These are phyloP conservation scores for Dromaius novaehollandiae DNA, from an alignment of 2,113 vertebrate species.

Conservation along the genomic window DNA sequence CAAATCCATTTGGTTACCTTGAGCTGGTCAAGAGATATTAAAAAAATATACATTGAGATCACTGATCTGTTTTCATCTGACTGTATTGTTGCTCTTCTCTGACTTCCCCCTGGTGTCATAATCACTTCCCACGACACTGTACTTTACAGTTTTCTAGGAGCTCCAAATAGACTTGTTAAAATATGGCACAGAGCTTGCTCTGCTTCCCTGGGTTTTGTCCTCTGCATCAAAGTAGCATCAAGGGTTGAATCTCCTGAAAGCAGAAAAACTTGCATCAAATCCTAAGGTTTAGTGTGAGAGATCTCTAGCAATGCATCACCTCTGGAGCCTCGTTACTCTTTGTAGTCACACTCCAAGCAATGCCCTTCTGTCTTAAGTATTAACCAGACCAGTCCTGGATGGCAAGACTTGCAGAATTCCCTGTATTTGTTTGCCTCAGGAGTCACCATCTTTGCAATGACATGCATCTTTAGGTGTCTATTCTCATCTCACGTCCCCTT, in stretches of 20 bases:
- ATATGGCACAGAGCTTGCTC: not conserved
- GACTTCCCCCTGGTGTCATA: slow-evolving; percentile 30
- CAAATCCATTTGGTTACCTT: not conserved
- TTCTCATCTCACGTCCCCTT: not conserved
- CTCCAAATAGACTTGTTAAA: slow-evolving; percentile 47
- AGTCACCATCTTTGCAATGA: not conserved
- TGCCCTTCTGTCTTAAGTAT: not conserved
- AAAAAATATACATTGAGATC: not conserved
- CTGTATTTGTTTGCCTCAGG: not conserved
- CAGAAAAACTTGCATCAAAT: not conserved
- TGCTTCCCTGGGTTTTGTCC: not conserved
- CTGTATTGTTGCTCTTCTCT: slow-evolving; percentile 6
- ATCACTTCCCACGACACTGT: slow-evolving; percentile 39
- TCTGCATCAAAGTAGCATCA: not conserved
- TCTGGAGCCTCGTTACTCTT: not conserved
- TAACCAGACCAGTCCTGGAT: not conserved
- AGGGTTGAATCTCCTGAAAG: not conserved
- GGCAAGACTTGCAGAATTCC: not conserved
- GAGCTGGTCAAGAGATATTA: not conserved
- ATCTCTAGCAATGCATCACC: not conserved
- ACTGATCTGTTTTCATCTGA: not conserved
- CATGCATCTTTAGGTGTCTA: not conserved
- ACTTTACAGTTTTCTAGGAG: slow-evolving; percentile 24
- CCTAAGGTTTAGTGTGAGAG: not conserved
- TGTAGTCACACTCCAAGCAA: not conserved